Conservation (phyloP, 2,113 vertebrate species). For the Xerus inauris region DNA sequence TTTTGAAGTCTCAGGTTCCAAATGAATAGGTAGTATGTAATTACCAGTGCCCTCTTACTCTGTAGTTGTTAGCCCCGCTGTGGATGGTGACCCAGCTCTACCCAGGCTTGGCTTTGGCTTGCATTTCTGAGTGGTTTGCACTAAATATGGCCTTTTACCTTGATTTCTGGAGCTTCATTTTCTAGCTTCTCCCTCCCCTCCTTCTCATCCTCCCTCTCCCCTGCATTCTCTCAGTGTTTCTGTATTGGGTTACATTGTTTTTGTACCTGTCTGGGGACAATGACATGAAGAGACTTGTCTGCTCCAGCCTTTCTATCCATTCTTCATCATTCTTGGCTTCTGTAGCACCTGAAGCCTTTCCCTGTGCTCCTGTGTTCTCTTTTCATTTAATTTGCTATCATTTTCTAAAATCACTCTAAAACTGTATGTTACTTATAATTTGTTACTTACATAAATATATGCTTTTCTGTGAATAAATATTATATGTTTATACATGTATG, state of each 20-base stretch:
- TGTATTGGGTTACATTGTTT: neutral
- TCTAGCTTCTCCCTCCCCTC: neutral
- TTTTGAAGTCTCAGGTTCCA: neutral
- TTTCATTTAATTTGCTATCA: neutral
- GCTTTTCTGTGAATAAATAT: neutral
- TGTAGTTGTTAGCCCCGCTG: rapidly evolving
- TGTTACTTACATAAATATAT: neutral
- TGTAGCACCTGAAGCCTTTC: neutral
- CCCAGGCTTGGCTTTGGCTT: too few species aligned
- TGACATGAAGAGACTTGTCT: neutral
- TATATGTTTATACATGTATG: neutral
- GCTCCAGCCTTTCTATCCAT: neutral
- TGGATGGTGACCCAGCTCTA: rapidly evolving
- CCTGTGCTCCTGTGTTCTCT: neutral
- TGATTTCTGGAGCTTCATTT: neutral
- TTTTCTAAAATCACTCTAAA: conserved; percentile 12
- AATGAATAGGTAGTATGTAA: rapidly evolving
- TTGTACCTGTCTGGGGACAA: neutral
- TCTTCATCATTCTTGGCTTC: neutral
- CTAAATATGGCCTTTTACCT: neutral
- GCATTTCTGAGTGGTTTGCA: neutral
- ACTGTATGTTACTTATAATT: neutral
- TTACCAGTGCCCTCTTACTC: too few species aligned
- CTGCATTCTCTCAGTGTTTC: neutral
- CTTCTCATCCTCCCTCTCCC: neutral